Evolutionary conservation across 2,888 invertebrate species (phyloP).

Genomic region (Myopa testacea): DNA sequence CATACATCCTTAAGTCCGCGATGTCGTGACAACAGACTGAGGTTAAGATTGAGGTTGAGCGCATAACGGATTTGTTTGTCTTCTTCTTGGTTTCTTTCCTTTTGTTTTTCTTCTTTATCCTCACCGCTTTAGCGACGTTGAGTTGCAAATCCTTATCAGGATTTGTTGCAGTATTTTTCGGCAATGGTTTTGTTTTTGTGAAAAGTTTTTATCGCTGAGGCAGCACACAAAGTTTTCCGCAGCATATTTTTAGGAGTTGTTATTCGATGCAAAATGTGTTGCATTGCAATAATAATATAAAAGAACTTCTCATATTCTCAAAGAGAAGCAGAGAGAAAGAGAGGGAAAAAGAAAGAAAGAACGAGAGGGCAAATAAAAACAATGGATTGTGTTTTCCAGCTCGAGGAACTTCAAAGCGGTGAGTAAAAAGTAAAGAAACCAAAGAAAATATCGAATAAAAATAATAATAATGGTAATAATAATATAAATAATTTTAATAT

Average conservation of each 20-base stretch:
- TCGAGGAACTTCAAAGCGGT: conserved; percentile 52
- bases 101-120: too few species aligned
- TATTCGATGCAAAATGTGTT: too few species aligned
- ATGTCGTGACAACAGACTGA: neutral
- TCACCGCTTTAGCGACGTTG: neutral
- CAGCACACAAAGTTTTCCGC: neutral
- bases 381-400: conserved; percentile 55
- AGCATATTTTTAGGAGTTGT: conserved; percentile 25
- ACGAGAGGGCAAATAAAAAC: conserved; percentile 21
- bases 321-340: too few species aligned
- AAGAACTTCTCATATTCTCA: too few species aligned
- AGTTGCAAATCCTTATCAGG: conserved; percentile 3
- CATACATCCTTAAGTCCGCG: neutral
- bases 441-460: neutral
- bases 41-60: conserved; percentile 46
- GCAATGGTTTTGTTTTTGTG: neutral
- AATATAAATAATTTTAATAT: too few species aligned
- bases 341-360: neutral
- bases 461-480: neutral
- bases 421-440: conserved; percentile 38
- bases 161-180: conserved; percentile 9
- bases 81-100: neutral
- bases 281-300: too few species aligned
- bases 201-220: neutral
- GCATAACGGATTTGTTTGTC: conserved; percentile 33